phyloP scores from a whole-genome alignment of 2,113 vertebrate species.

The Procavia capensis region DNA sequence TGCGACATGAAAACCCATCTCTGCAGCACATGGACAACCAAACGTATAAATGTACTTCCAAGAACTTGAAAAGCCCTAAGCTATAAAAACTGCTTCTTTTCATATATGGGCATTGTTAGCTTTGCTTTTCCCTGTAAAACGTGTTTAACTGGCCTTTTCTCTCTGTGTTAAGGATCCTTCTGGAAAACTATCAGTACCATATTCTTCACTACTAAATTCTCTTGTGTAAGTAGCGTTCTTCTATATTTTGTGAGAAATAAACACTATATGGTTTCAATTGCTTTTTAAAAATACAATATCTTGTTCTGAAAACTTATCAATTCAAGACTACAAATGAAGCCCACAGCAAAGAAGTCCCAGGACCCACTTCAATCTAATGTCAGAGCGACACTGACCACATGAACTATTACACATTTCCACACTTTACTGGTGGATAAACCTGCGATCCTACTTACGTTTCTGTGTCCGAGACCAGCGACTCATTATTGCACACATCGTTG shows the following conservation, averaged over 20 bases:
- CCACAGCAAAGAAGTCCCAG: constrained; percentile 19
- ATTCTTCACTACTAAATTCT: constrained; percentile 28
- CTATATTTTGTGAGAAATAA: constrained; percentile 25
- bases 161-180: not conserved
- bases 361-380: constrained; percentile 5
- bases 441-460: constrained; percentile 94
- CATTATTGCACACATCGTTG: constrained; percentile 99
- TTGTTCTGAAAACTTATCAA: not conserved
- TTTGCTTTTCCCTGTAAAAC: not conserved
- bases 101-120: not conserved
- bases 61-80: not conserved
- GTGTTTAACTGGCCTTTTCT: not conserved
- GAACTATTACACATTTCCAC: not conserved
- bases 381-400: constrained; percentile 42
- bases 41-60: not conserved
- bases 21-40: not conserved
- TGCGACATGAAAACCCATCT: not conserved
- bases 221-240: not conserved
- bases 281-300: constrained; percentile 26
- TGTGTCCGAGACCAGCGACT: constrained; percentile 99
- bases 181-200: not conserved
- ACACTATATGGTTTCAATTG: not conserved
- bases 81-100: constrained; percentile 20
- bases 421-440: not conserved
- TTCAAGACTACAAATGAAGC: not conserved